Conservation (phyloP, 1,140 invertebrate species). For the Lysiphlebus fabarum region DNA sequence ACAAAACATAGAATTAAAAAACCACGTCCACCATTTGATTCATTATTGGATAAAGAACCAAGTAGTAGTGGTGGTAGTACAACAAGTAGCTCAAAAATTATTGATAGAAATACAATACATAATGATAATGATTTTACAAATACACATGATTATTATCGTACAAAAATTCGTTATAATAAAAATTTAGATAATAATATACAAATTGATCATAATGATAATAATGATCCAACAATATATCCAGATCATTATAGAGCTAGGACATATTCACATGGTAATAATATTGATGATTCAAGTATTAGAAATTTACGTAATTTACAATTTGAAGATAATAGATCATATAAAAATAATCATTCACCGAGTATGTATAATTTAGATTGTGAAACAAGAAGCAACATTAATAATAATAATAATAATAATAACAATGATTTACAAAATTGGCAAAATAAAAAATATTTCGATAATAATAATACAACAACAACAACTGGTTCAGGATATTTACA, state of each 20-base stretch:
- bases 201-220: conserved; percentile 46
- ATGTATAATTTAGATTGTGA: conserved; percentile 32
- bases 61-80: conserved; percentile 28
- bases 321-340: conserved; percentile 37
- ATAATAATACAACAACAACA: not conserved
- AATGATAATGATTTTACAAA: not conserved
- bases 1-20: conserved; percentile 55
- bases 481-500: not conserved
- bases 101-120: conserved; percentile 4
- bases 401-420: not conserved
- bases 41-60: conserved; percentile 21
- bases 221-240: conserved; percentile 48
- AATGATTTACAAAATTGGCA: not conserved
- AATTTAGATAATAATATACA: not conserved
- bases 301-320: not conserved
- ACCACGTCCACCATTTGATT: conserved; percentile 50
- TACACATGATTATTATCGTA: not conserved
- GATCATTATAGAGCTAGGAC: conserved; percentile 47
- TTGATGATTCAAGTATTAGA: conserved; percentile 18
- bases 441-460: conserved; percentile 1
- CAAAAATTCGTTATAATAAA: conserved; percentile 2
- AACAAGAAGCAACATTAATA: too few species aligned
- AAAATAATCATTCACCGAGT: conserved; percentile 42
- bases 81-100: too few species aligned
- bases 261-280: conserved; percentile 42